A percentile compares a stretch with the other conserved stretches of the same genome.
Conservation (phyloP, 2,113 vertebrate genomes). For the Centropus bengalensis region DNA sequence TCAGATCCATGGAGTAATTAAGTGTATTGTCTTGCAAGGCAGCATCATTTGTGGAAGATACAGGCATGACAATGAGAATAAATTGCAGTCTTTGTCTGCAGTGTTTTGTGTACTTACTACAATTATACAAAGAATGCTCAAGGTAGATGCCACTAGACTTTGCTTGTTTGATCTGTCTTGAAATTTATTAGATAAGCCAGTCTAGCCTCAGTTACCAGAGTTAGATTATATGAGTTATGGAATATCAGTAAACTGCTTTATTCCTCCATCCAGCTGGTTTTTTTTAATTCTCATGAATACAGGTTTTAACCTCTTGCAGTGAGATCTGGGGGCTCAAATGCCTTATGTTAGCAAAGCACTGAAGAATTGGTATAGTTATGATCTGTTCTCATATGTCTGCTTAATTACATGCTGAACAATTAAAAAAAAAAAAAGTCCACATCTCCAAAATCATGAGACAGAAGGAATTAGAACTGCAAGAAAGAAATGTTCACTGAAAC, state of each 20-base stretch:
- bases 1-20: not conserved
- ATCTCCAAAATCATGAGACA: not conserved
- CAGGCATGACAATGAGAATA: not conserved
- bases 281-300: not conserved
- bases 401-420: not conserved
- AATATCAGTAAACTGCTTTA: not conserved
- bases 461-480: not conserved
- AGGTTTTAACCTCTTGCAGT: not conserved
- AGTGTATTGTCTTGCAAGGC: not conserved
- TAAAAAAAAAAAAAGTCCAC: not conserved
- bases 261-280: rapidly evolving
- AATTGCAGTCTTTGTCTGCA: not conserved
- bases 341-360: not conserved
- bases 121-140: not conserved
- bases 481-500: not conserved
- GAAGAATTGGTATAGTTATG: not conserved
- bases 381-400: not conserved
- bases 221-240: not conserved
- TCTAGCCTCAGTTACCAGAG: not conserved
- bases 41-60: not conserved
- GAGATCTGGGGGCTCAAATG: not conserved
- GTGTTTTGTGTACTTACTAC: not conserved
- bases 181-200: not conserved
- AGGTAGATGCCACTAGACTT: not conserved
- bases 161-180: not conserved